Evolutionary conservation across 2,797 vertebrate genomes (phyloP).

Genomic region (Peromyscus attwateri): DNA sequence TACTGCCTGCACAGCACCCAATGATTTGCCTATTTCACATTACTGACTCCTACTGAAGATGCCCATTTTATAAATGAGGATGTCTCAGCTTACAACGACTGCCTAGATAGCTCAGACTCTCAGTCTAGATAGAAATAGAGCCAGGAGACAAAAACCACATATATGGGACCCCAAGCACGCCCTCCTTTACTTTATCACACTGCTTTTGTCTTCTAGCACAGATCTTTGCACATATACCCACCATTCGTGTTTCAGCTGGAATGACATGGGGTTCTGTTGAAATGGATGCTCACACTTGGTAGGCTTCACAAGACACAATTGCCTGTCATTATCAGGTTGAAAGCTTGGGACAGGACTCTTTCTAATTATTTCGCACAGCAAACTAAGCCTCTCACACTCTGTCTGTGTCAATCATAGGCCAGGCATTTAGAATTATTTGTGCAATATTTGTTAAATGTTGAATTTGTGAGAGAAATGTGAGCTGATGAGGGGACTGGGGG

Average conservation of each 20-base stretch:
- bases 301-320: neutral
- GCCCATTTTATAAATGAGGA: neutral
- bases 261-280: neutral
- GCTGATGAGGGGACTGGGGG: neutral
- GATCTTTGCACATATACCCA: neutral
- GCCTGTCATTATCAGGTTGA: neutral
- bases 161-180: neutral
- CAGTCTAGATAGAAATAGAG: neutral
- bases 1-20: neutral
- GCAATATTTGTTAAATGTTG: neutral
- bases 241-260: neutral
- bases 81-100: neutral
- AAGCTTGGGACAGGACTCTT: neutral
- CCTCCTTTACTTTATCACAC: neutral
- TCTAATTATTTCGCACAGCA: neutral
- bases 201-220: too few species aligned
- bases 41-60: neutral
- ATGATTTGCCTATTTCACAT: neutral
- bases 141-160: neutral
- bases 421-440: neutral
- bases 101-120: neutral
- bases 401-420: neutral
- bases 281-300: neutral
- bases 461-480: slow-evolving; percentile 35
- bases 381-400: neutral